Conservation (phyloP, 2,888 invertebrate species). For the Oxytorus armatus region DNA sequence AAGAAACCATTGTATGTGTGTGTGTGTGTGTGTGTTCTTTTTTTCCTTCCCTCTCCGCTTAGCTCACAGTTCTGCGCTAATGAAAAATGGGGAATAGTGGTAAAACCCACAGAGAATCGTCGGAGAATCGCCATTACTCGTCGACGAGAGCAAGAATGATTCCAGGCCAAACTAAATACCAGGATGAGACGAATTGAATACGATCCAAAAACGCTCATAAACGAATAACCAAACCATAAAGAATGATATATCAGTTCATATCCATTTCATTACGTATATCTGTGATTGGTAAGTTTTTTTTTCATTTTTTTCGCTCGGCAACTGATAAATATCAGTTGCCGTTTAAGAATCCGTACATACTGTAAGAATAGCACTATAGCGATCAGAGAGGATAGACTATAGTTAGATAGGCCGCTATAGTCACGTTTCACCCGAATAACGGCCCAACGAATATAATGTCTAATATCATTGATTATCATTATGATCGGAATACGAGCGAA, state of each 20-base stretch:
- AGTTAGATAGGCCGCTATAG: no score
- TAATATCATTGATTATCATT: no score
- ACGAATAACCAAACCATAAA: conserved; percentile 76
- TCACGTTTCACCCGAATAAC: no score
- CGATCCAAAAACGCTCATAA: conserved; percentile 79
- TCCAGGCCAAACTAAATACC: conserved; percentile 59
- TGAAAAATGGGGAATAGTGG: conserved; percentile 78
- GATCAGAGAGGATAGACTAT: no score
- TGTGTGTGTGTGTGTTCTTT: no score
- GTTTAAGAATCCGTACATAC: conserved; percentile 24
- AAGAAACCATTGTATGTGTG: conserved; percentile 76
- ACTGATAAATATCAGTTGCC: conserved; percentile 29
- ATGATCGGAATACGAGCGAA: no score
- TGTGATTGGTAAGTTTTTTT: conserved; percentile 50
- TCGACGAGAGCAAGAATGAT: conserved; percentile 55
- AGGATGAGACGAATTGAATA: conserved; percentile 75
- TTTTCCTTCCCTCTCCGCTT: conserved; percentile 23
- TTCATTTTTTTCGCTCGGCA: conserved; percentile 19
- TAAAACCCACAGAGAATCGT: conserved; percentile 66
- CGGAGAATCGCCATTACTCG: conserved; percentile 49
- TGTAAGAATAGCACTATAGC: background rate
- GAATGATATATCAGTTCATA: conserved; percentile 77
- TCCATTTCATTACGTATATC: conserved; percentile 75
- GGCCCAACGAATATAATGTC: no score
- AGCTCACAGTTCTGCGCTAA: conserved; percentile 74